phyloP scores from a whole-genome alignment of 2,797 vertebrate species.

The Poecilia velifera region DNA sequence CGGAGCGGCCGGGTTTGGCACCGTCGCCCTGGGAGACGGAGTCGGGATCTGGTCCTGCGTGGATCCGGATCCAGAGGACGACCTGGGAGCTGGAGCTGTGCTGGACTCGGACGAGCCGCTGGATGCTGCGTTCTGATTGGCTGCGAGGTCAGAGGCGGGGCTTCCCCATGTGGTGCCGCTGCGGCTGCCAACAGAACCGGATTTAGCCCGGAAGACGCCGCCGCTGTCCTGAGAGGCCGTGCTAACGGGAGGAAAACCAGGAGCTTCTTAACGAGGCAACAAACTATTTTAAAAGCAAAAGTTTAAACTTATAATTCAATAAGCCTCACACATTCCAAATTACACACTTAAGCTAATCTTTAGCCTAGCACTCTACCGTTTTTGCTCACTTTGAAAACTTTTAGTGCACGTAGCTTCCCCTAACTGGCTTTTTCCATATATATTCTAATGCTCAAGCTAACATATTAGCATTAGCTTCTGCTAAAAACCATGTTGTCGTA shows the following conservation, averaged over 20 bases:
- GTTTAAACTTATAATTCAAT: too few species aligned
- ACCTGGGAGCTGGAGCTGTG: not conserved
- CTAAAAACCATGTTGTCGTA: too few species aligned
- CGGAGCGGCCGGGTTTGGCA: constrained; percentile 16
- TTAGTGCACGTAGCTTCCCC: too few species aligned
- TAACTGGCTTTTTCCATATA: too few species aligned
- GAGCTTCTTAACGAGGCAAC: not conserved
- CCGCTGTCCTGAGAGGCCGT: constrained; percentile 62
- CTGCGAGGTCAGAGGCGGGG: constrained; percentile 30
- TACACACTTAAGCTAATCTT: not conserved
- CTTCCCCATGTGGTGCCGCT: constrained; percentile 60
- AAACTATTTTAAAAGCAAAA: not conserved
- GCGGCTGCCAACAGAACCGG: constrained; percentile 57
- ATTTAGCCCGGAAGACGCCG: constrained; percentile 45
- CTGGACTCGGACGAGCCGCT: constrained; percentile 14
- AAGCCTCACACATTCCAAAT: not conserved
- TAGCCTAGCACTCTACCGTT: too few species aligned
- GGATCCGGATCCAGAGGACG: not conserved
- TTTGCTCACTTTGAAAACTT: too few species aligned
- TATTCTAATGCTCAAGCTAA: too few species aligned
- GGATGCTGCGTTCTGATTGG: constrained; percentile 27
- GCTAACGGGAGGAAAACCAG: constrained; percentile 46
- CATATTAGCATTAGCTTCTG: too few species aligned
- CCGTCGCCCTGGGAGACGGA: not conserved
- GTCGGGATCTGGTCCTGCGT: constrained; percentile 15